Conservation (phyloP, 2,888 invertebrate genomes). For the Ligdia adustata region DNA sequence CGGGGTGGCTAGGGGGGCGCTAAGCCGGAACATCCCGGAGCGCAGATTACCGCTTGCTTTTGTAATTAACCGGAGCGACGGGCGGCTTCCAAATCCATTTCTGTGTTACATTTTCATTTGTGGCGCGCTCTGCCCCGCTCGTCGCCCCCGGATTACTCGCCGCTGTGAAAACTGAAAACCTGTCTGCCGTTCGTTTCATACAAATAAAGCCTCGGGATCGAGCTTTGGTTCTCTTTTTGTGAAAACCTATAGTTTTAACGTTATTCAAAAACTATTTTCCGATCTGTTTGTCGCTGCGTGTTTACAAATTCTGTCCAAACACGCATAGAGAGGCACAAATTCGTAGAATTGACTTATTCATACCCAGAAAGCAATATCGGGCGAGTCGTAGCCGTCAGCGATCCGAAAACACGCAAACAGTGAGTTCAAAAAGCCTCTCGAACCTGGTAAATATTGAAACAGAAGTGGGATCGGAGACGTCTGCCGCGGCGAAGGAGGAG, state of each 20-base stretch:
- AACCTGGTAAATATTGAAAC: slow-evolving; percentile 83
- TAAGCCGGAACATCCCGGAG: slow-evolving; percentile 84
- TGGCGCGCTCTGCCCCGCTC: slow-evolving; percentile 69
- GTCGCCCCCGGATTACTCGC: slow-evolving; percentile 67
- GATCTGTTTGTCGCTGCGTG: slow-evolving; percentile 48
- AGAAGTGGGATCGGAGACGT: slow-evolving; percentile 81
- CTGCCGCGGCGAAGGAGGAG: slow-evolving; percentile 53
- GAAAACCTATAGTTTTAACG: background rate
- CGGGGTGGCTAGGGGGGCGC: slow-evolving; percentile 68
- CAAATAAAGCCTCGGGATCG: slow-evolving; percentile 47
- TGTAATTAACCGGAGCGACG: slow-evolving; percentile 84
- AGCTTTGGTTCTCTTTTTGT: slow-evolving; percentile 19
- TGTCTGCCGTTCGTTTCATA: slow-evolving; percentile 55
- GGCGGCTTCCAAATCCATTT: slow-evolving; percentile 84
- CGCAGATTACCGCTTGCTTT: slow-evolving; percentile 85
- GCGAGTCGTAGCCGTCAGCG: slow-evolving; percentile 70
- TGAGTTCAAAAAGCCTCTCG: slow-evolving; percentile 82
- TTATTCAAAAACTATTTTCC: slow-evolving; percentile 47
- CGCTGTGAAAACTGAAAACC: slow-evolving; percentile 61
- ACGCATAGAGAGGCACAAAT: slow-evolving; percentile 60
- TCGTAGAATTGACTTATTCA: slow-evolving; percentile 77
- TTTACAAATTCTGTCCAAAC: slow-evolving; percentile 68
- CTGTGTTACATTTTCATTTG: slow-evolving; percentile 85
- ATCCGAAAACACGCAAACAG: slow-evolving; percentile 83
- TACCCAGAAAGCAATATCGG: slow-evolving; percentile 78